phyloP scores from a whole-genome alignment of 1,140 invertebrate genomes.

The Leptinotarsa lineolata region DNA sequence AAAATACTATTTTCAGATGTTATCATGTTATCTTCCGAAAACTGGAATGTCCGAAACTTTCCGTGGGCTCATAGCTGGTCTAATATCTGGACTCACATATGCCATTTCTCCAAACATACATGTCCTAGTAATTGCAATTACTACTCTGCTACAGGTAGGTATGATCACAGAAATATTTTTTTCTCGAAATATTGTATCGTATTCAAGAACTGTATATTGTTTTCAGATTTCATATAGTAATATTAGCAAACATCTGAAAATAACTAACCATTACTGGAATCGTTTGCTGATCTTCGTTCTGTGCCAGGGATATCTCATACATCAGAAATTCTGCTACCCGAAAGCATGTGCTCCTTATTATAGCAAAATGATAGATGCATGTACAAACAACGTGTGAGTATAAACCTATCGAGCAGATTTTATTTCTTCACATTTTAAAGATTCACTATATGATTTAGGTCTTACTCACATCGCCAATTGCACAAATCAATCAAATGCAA shows the following conservation, averaged over 20 bases:
- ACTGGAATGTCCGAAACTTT: background rate
- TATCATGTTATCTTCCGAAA: background rate
- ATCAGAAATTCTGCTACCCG: constrained; percentile 32
- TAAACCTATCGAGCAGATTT: background rate
- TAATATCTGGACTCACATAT: constrained; percentile 40
- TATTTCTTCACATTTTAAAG: no score
- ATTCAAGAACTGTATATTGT: constrained; percentile 7
- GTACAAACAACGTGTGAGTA: constrained; percentile 36
- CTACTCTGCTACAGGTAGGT: constrained; percentile 43
- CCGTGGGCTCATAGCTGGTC: constrained; percentile 34
- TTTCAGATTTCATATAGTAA: constrained; percentile 36
- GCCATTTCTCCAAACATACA: constrained; percentile 41
- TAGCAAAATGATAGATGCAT: constrained; percentile 38
- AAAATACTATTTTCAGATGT: background rate
- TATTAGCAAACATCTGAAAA: constrained; percentile 18
- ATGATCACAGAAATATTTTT: background rate
- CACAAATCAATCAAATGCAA: no score
- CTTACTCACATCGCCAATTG: no score
- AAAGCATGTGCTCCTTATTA: constrained; percentile 40
- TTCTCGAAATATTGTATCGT: background rate
- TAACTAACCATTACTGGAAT: constrained; percentile 29
- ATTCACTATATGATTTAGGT: no score
- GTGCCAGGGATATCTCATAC: constrained; percentile 31
- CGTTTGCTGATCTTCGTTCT: constrained; percentile 32
- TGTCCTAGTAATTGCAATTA: constrained; percentile 38